Evolutionary conservation across 1,140 invertebrate species (phyloP), one percentile per base, ranked within the genome.

Genomic region (Copidosoma floridanum): DNA sequence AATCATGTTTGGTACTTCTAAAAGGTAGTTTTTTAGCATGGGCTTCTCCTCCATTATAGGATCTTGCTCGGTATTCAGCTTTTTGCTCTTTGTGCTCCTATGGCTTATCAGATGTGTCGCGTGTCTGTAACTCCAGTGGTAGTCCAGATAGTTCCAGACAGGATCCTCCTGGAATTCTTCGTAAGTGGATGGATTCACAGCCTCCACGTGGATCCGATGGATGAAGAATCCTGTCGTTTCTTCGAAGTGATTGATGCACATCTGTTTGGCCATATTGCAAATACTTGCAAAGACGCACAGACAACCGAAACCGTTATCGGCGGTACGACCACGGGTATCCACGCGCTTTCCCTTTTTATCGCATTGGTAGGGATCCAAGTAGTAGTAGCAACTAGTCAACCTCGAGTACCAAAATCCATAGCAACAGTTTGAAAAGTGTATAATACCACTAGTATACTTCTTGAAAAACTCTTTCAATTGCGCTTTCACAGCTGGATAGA

Each of bases 371-470:
- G 79, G 79, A 67, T 81, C 77, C 0, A 80, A 38, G 16, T 78
- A 81, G 10, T 77, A 79, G 18, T 75, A 81, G 7, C 68, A 69
- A 6, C 69, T 68, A 0, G 69, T 78, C 7, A 61, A 10, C 43
- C 60, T 60, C 0, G 71, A 79, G 23, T 76, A 75, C 79, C 79
- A 81, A 57, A 81, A 80, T 12, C 71, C 78, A 37, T 78, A 81
- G n/a, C 77, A 80, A 50, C 78, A 78, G 18, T 79, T 80, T 0
- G 71, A 70, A n/a, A 81, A 78, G 2, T 81, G 79, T 7, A 80
- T 37, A 12, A 81, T 69, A 6, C 79, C 79, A 48, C 70, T 63
- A 0, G 56, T 55, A 26, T 69, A 21, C 8, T 56, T 69, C n/a
- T 68, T 63, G 3, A 81, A 73, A 18, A 68, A 69, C 5, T 57